Base-by-base conservation (phyloP, 2,888 invertebrate species). In the Ochropleura plecta region DNA sequence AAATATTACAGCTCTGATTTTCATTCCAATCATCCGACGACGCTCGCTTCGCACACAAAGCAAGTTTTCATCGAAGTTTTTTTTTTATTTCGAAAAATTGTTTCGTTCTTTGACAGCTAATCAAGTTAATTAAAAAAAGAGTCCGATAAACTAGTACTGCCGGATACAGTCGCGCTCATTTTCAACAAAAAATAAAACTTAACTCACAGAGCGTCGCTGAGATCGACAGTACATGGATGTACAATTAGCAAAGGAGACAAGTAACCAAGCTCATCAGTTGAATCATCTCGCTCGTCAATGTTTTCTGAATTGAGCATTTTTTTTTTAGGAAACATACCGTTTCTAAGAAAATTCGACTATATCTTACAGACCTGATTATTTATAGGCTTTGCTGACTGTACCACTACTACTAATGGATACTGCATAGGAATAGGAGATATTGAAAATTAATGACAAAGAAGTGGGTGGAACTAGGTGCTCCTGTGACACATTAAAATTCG, bases 101-200 rank as follows among this genome's bases (percentile, higher is more conserved):
- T 42, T 55, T 12, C 57, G 12, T 42, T 51, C 66, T 80, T 72
- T 75, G 70, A 20, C 51, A 70, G 73, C 65, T 68, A 20, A 74
- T 60, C 5, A 55, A 48, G 30, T 44, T 70, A 81, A 86, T 83
- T 76, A 20, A 84, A 78, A 83, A 78, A 42, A 53, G 16, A 79
- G 78, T 70, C 65, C 42, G 18, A 76, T 69, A 51, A 74, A 57
- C 63, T 57, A 70, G 48, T 53, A 20, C 30, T 48, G 42, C 16
- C 62, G 30, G 14, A 44, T 65, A 51, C 68, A 73, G 18, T 55
- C 18, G 12, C 59, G 40, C 48, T 79, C 53, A 8, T 6, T 44
- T 44, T 44, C n/a, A 44, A 76, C 64, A 76, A 76, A 78, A 84
- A 73, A 76, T 49, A 73, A 72, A 73, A 84, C 4, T 48, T 18